phyloP scores from a whole-genome alignment of 2,888 invertebrate genomes.

The Hirtodrosophila trivittata region DNA sequence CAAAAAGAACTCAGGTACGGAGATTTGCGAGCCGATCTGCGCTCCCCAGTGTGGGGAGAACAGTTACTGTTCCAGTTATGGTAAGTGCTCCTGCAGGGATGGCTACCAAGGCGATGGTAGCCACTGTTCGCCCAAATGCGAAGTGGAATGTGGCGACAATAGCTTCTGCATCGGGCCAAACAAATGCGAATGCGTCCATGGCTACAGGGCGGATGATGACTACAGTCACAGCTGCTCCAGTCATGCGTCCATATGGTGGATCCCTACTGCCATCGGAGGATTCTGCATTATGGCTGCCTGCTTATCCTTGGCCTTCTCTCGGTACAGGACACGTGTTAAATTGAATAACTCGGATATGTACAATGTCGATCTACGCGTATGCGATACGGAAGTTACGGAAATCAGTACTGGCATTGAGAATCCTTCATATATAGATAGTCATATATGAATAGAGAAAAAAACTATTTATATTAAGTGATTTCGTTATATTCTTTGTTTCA shows the following conservation, averaged over 20 bases:
- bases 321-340: no score
- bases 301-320: not conserved
- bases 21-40: slow-evolving; percentile 26
- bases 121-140: slow-evolving; percentile 42
- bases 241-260: rapidly evolving
- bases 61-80: slow-evolving; percentile 26
- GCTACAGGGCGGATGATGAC: slow-evolving; percentile 4
- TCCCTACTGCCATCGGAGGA: not conserved
- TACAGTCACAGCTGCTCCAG: slow-evolving; percentile 20
- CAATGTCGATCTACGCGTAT: not conserved
- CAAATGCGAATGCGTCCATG: slow-evolving; percentile 18
- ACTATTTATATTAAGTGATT: no score
- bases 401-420: slow-evolving; percentile 27
- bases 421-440: slow-evolving; percentile 1
- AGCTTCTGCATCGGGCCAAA: slow-evolving; percentile 39
- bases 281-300: not conserved
- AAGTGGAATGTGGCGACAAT: slow-evolving; percentile 26
- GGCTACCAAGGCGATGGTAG: slow-evolving; percentile 16
- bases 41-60: slow-evolving; percentile 21
- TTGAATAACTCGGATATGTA: no score
- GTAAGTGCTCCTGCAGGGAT: slow-evolving; percentile 18
- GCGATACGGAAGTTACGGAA: not conserved
- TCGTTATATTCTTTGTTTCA: no score
- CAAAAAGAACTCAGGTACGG: not conserved
- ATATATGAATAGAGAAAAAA: not conserved